A percentile compares a stretch with the other conserved stretches of the same genome.
These are phyloP conservation scores for Petroica traversi DNA, from an alignment of 2,113 vertebrate genomes.

Conservation along the genomic window DNA sequence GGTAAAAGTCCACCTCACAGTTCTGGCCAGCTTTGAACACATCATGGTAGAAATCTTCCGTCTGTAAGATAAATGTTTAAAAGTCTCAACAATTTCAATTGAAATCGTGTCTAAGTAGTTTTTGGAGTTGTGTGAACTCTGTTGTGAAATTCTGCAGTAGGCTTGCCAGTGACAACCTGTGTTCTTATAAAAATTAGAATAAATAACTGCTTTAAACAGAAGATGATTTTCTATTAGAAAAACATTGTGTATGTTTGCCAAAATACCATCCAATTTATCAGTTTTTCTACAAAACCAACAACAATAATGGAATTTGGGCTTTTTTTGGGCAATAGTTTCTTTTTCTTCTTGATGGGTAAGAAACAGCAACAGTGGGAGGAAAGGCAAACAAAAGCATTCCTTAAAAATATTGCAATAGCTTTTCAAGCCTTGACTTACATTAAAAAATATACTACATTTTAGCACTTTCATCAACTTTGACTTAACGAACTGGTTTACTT, in stretches of 20 bases:
- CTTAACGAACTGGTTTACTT: not conserved
- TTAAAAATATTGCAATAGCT: not conserved
- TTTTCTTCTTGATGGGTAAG: not conserved
- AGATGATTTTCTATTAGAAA: not conserved
- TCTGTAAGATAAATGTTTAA: not conserved
- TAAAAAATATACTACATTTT: not conserved
- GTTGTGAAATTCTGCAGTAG: not conserved
- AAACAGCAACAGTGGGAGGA: not conserved
- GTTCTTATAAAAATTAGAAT: not conserved
- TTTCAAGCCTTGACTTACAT: not conserved
- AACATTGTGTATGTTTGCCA: not conserved
- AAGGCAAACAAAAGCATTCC: not conserved
- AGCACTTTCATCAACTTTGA: not conserved
- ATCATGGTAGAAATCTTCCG: not conserved
- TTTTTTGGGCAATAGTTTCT: not conserved
- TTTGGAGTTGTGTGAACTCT: not conserved
- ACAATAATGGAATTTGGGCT: not conserved
- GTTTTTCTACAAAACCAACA: not conserved
- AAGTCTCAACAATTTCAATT: not conserved
- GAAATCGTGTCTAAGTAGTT: not conserved
- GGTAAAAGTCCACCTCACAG: not conserved
- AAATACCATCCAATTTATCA: not conserved
- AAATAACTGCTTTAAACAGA: not conserved
- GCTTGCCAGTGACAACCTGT: not conserved
- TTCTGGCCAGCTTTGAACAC: not conserved